Evolutionary conservation across 1,140 invertebrate species (phyloP).

Genomic region (Bradynema listronoti): DNA sequence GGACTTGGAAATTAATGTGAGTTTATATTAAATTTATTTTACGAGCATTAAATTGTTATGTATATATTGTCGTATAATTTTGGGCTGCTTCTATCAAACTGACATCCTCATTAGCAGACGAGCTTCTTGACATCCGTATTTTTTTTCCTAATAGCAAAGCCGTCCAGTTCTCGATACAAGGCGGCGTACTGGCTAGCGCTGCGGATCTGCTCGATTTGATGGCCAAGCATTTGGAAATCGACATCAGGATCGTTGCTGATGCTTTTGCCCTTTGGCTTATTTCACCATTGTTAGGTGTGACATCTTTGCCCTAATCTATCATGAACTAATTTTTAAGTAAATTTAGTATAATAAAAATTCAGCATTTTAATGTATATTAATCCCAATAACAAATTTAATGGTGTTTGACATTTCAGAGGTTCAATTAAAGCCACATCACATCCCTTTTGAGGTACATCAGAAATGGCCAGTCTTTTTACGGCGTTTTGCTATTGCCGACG

Average conservation of each 20-base stretch:
- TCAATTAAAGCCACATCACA: slow-evolving; percentile 42
- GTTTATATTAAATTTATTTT: too few relatives aligned
- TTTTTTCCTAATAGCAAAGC: slow-evolving; percentile 41
- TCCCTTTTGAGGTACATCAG: slow-evolving; percentile 29
- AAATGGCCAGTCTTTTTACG: slow-evolving; percentile 42
- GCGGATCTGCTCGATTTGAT: slow-evolving; percentile 32
- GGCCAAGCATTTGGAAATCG: slow-evolving; percentile 38
- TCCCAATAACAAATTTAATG: slow-evolving; percentile 2
- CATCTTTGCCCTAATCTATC: background rate
- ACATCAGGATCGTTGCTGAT: slow-evolving; percentile 23
- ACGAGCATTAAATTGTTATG: too few relatives aligned
- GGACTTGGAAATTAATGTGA: slow-evolving; percentile 40
- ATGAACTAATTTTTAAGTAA: slow-evolving; percentile 18
- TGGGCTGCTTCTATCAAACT: too few relatives aligned
- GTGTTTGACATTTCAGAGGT: slow-evolving; percentile 24
- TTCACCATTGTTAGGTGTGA: slow-evolving; percentile 34
- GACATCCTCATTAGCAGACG: too few relatives aligned
- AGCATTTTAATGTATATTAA: background rate
- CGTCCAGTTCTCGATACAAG: slow-evolving; percentile 39
- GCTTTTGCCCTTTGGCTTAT: slow-evolving; percentile 43
- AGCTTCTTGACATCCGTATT: slow-evolving; percentile 38
- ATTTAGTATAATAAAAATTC: background rate
- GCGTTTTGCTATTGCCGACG: slow-evolving; percentile 33
- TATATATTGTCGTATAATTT: too few relatives aligned
- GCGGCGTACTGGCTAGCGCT: slow-evolving; percentile 19